Base-by-base conservation (phyloP, 2,797 vertebrate genomes). In the Sebastes baramenuke region DNA sequence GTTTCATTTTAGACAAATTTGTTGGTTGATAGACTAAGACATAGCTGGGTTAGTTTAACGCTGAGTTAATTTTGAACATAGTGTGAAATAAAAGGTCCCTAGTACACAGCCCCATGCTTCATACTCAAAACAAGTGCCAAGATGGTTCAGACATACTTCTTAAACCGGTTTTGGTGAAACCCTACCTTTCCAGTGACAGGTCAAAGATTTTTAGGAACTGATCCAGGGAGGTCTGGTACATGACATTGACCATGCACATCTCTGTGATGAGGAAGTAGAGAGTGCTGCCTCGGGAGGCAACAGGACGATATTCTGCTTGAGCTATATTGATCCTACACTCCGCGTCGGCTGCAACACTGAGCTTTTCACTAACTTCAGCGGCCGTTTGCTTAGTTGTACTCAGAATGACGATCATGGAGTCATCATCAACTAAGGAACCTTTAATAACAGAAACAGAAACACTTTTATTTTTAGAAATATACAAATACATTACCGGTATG, bases 181-280 rank as follows among this genome's bases (percentile, higher is more conserved):
- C 78, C 14, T 86, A 98, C 97, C 96, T 97, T 89, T 89, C 88
- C 72, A 98, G 91, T 18, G 97, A 97, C 83, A 93, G 88, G 90
- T 99, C 97, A 83, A 99, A 99, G 56, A 98, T 90, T 55, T 95
- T 95, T 72, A 98, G 95, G 90, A 99, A 99, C 93, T 99, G 97
- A 3, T 95, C 87, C 67, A 99, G 95, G 0, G 98, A 99, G 4
- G 97, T 99, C 94, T 99, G 97, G 87, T 99, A 99, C 97, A 99
- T 98, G 83, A 97, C 94, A 64, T 97, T 99, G 68, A 99, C 97
- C 96, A 97, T 95, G 90, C 97, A 96, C 97, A 99, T 98, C 88
- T 99, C 97, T 0, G 97, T 97, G 88, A 98, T 96, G 75, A 99
- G 96, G 88, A 98, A 98, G 87, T 99, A 99, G 18, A 99, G 94